phyloP scores from a whole-genome alignment of 2,797 vertebrate genomes.

The Lycodopsis pacificus region DNA sequence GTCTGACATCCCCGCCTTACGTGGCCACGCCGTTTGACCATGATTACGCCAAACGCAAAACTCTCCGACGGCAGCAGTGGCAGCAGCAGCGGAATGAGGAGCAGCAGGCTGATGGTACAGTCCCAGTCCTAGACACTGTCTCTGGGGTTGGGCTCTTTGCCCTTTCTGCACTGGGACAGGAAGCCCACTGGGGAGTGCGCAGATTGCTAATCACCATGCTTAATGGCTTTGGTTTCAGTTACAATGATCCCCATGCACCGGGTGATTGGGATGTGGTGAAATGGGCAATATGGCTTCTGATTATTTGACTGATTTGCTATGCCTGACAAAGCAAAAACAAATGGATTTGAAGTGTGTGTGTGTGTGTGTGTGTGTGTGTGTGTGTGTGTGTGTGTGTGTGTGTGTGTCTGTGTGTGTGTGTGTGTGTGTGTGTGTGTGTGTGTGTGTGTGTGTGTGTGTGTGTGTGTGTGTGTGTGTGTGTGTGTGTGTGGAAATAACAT shows the following conservation, averaged over 20 bases:
- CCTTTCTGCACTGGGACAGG: constrained; percentile 75
- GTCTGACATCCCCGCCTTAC: constrained; percentile 99
- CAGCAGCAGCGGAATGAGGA: constrained; percentile 86
- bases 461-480: neutral
- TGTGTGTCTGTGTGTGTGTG: constrained; percentile 9
- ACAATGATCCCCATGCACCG: constrained; percentile 77
- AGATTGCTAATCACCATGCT: constrained; percentile 78
- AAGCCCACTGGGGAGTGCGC: constrained; percentile 73
- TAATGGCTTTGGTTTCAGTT: constrained; percentile 79
- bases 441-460: constrained; percentile 9
- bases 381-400: no score
- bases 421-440: constrained; percentile 2
- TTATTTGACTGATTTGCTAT: constrained; percentile 69
- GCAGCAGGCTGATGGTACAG: constrained; percentile 98
- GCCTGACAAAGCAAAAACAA: constrained; percentile 30
- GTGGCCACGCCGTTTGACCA: constrained; percentile 99
- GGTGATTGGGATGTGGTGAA: constrained; percentile 91
- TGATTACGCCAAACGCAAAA: constrained; percentile 99
- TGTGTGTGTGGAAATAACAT: constrained; percentile 25
- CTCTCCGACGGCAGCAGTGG: constrained; percentile 90
- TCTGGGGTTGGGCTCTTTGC: constrained; percentile 87
- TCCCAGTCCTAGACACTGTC: constrained; percentile 94
- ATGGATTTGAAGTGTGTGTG: constrained; percentile 6
- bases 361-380: neutral
- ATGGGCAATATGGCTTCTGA: constrained; percentile 91